These are phyloP conservation scores for Xerus inauris DNA, from an alignment of 2,113 vertebrate species.

Conservation along the genomic window DNA sequence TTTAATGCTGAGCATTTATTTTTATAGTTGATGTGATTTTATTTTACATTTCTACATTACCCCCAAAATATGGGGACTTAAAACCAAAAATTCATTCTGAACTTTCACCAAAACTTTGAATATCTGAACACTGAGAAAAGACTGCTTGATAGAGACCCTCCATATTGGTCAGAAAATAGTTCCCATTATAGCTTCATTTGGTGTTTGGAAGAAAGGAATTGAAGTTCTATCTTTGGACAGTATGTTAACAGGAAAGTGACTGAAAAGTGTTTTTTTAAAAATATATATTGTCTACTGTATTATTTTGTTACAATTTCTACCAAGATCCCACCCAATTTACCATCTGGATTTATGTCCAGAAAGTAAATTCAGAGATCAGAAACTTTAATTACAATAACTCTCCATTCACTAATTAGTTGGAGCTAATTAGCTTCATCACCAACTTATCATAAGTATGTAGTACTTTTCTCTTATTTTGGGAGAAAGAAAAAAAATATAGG, in stretches of 20 bases:
- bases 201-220: neutral
- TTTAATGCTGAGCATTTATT: too few species aligned
- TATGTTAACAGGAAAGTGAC: neutral
- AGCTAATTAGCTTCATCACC: neutral
- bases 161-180: neutral
- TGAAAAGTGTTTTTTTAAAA: neutral
- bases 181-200: neutral
- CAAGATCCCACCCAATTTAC: neutral
- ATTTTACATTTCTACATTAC: neutral
- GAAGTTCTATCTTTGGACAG: neutral
- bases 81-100: neutral
- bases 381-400: neutral
- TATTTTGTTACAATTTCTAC: neutral
- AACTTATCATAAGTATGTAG: neutral
- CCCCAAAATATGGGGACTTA: neutral
- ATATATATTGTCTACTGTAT: neutral
- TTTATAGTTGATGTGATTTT: neutral
- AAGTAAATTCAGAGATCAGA: constrained; percentile 20
- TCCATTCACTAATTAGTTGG: neutral
- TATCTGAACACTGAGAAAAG: neutral
- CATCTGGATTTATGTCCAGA: neutral
- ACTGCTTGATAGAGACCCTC: neutral
- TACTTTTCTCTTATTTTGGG: neutral
- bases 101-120: neutral
- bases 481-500: neutral